Evolutionary conservation across 2,113 vertebrate genomes (phyloP), one percentile per base, ranked within the genome.

Genomic region (Bolborhynchus lineola): DNA sequence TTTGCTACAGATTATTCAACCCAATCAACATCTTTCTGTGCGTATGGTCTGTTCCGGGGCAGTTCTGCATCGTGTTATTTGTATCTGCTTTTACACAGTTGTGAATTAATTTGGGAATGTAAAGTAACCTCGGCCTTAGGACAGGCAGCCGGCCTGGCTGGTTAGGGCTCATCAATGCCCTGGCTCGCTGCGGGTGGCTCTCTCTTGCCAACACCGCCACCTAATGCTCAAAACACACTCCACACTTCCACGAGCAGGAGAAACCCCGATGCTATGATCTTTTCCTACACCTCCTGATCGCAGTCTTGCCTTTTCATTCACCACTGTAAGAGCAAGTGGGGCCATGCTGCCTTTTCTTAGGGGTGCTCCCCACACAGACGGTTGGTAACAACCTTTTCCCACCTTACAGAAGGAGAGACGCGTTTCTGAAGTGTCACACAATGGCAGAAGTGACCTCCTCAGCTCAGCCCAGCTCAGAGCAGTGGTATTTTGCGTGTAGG

Each of bases 371-470:
- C 55, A 7, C 13, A 1, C 31, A 4, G 33, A 6, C 13, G 0
- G 3, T 29, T 8, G 33, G 29, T 6, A n/a, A 20, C 33, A 6
- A 1, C 15, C 37, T 9, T 4, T 9, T 11, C 25, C 18, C 4
- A 1, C 2, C 16, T n/a, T 8, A 4, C 24, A 18, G 53, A 2
- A 12, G 21, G 33, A 2, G 10, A 6, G 28, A 37, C 39, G 6
- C 10, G 0, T 2, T 11, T 0, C 19, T 0, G 44, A 41, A 33
- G 8, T 0, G 5, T 20, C 10, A 2, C 39, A 26, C 1, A 9
- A 1, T 4, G 6, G 17, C n/a, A 3, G 47, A 2, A 0, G 28
- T 2, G 6, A 60, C n/a, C 15, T 18, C 50, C 39, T n/a, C 77
- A 11, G 57, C 76, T 65, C 39, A 47, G 57, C 76, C 60, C 39